Base-by-base conservation (phyloP, 2,113 vertebrate species). In the Ceyx melanurus region DNA sequence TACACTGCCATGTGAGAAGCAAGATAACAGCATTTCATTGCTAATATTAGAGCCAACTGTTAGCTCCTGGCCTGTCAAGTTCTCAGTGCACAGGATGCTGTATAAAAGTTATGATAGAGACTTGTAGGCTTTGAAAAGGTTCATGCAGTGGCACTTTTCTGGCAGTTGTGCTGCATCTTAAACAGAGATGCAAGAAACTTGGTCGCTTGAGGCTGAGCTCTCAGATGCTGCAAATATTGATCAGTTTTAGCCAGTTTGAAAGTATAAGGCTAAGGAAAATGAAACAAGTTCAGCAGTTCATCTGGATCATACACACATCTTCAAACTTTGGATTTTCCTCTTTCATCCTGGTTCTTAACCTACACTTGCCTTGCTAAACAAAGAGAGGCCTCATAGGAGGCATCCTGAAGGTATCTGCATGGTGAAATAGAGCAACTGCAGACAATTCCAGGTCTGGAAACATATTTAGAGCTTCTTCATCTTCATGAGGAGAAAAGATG, bases 221-320 rank as follows among this genome's bases (percentile, higher is more conserved):
- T 50, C 15, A 5, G 3, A 3, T 6, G 0, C 0, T 53, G 23
- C 25, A 53, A 37, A 13, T 3, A 46, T 21, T 20, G 46, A 6
- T 0, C 33, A 21, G 8, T 22, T 86, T 61, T 9, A 25, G 26
- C 18, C 42, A 3, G 15, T 19, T 51, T 7, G 57, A 22, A 9
- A 40, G 22, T 6, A 0, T 25, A 15, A 56, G 21, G 9, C 21
- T 48, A 20, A 42, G 31, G 28, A 50, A 74, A 40, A 31, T 33
- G 11, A 13, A 79, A 3, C 11, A 6, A 22, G 5, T 33, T 29
- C 15, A 25, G 61, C n/a, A 23, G 37, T 28, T 85, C 45, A 5
- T 21, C 43, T 65, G 68, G n/a, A 19, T 43, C 65, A 33, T 64
- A 21, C 8, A 4, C 3, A 1, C 15, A 6, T 28, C 33, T 58